Conservation (phyloP, 1,140 invertebrate genomes). For the Sitobion miscanthi region DNA sequence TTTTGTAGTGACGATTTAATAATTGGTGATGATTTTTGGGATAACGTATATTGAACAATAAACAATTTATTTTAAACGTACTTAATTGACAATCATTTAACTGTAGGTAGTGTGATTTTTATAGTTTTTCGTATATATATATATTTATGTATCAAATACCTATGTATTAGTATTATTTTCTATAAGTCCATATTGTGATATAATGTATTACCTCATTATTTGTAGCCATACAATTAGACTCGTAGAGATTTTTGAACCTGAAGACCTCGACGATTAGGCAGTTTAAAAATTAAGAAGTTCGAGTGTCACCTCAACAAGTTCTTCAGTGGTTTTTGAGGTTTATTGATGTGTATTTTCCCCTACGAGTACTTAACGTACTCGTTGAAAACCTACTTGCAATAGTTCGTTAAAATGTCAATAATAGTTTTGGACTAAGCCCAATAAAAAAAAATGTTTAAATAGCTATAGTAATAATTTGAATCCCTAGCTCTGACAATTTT, state of each 20-base stretch:
- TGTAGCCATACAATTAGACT: background rate
- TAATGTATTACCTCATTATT: background rate
- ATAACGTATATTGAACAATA: background rate
- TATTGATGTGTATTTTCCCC: background rate
- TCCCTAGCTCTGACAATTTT: background rate
- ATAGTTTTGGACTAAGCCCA: background rate
- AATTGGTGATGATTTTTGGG: background rate
- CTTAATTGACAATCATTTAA: background rate
- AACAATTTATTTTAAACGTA: background rate
- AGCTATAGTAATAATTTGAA: background rate
- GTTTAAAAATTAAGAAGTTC: slow-evolving; percentile 8
- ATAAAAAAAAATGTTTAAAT: background rate
- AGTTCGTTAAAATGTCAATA: background rate
- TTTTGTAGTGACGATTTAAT: background rate
- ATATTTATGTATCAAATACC: too few species aligned
- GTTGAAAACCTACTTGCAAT: background rate
- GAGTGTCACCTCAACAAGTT: background rate
- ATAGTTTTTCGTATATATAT: background rate
- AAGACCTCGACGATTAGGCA: background rate
- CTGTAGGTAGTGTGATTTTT: background rate
- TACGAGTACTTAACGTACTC: background rate
- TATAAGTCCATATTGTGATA: background rate
- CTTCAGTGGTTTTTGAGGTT: background rate
- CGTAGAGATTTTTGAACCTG: background rate
- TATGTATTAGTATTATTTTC: background rate